A percentile compares a stretch with the other conserved stretches of the same genome.
Evolutionary conservation across 2,888 invertebrate genomes (phyloP).

Genomic region (Coelopa pilipes): DNA sequence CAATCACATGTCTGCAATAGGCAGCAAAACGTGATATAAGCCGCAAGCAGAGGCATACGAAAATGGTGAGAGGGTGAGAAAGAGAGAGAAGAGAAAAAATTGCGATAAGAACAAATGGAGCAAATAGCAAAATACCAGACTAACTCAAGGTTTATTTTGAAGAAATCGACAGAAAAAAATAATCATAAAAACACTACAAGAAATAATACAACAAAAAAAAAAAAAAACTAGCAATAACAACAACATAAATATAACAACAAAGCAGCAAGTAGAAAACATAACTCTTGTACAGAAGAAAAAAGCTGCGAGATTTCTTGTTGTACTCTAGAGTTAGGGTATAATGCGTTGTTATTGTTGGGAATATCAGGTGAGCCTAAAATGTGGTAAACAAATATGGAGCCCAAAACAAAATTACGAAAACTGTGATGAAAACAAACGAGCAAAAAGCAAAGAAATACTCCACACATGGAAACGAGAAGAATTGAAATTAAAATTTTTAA

Average conservation of each 20-base stretch:
- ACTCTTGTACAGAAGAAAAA: conserved; percentile 11
- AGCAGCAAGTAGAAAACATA: conserved; percentile 2
- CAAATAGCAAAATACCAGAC: neutral
- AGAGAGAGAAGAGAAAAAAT: neutral
- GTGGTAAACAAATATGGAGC: conserved; percentile 53
- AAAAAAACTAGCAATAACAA: neutral
- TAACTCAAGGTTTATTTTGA: no score
- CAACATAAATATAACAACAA: neutral
- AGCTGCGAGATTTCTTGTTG: neutral
- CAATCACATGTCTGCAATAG: neutral
- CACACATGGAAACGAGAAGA: neutral
- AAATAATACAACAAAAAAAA: neutral
- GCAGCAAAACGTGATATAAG: neutral
- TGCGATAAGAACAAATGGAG: neutral
- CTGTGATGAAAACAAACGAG: conserved; percentile 1
- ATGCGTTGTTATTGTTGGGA: neutral
- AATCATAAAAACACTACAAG: neutral
- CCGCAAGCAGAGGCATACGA: neutral
- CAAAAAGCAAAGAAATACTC: neutral
- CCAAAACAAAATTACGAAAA: conserved; percentile 49
- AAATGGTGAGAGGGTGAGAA: neutral
- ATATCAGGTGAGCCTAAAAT: conserved; percentile 7
- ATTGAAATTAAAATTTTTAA: neutral
- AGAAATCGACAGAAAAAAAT: neutral
- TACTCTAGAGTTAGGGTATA: neutral